Percentiles rank a stretch among this genome's conserved stretches.
Conservation (phyloP, 2,797 vertebrate genomes). For the Tangara arthus region DNA sequence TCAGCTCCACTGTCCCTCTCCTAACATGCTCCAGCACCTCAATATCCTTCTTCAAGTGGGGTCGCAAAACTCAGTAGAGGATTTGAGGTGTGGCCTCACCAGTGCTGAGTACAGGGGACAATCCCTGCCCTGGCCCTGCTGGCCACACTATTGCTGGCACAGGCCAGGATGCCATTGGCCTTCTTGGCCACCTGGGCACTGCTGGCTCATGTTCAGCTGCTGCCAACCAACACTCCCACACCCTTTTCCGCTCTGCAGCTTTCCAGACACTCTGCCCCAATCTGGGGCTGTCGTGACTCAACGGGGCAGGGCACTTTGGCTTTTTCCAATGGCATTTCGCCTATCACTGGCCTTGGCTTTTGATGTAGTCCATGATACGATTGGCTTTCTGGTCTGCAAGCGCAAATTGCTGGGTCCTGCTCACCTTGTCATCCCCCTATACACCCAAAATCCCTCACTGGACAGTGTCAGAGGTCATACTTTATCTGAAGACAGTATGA, state of each 20-base stretch:
- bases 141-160: background rate
- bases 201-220: rapidly evolving
- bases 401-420: background rate
- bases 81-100: background rate
- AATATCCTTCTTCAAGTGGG: too few species aligned
- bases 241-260: background rate
- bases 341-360: rapidly evolving
- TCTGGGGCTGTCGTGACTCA: background rate
- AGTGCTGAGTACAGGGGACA: rapidly evolving
- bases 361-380: rapidly evolving
- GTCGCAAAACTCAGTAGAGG: rapidly evolving
- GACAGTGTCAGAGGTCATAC: background rate
- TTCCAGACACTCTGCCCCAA: background rate
- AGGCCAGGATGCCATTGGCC: background rate
- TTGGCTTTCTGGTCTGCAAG: background rate
- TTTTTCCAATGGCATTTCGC: too few species aligned
- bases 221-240: rapidly evolving
- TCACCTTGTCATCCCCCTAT: background rate
- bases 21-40: background rate
- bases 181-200: background rate
- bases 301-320: background rate
- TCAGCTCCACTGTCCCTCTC: rapidly evolving
- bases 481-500: background rate
- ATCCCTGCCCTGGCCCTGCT: background rate
- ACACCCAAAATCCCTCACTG: rapidly evolving